Base-by-base conservation (phyloP, 2,113 vertebrate genomes). In the Tyto alba region DNA sequence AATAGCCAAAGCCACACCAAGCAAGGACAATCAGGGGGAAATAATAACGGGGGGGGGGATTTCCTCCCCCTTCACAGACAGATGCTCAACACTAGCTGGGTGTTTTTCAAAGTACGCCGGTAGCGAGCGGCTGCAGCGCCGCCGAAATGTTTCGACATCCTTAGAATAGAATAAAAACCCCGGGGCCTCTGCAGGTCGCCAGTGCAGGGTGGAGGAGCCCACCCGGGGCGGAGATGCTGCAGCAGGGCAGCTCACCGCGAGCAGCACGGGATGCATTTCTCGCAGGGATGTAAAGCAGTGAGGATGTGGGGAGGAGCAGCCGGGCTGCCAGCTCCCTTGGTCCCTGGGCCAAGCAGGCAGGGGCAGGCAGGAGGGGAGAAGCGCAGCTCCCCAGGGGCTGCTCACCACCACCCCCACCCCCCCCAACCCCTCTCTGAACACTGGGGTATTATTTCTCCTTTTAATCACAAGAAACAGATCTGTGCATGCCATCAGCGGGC, bases 1-100 rank as follows among this genome's bases (percentile, higher is more conserved):
- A 96, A 96, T 94, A 97, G 94, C 91, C 85, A 89, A 95, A 96
- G 93, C 88, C 95, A 97, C 91, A 95, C 90, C 89, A 96, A 87
- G 83, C 16, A 55, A 96, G 60, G 63, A 90, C 92, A 95, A 95
- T 88, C 9, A 26, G 68, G 62, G 67, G 84, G 96, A 97, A 97
- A 97, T 83, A 95, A 97, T 81, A 95, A 95, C 26, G 26, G 91
- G 59, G 85, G 56, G 74, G 48, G 13, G 38, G 50, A 63, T 73
- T 88, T 91, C 74, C 94, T 82, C 94, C 94, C 93, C 94, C 95
- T 93, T 95, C 69, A 18, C 91, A 84, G 89, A 79, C 94, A 96
- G 96, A 96, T 95, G 96, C 95, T 95, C 64, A 1, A 85, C 80
- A 56, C 93, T 97, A 72, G 81, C 94, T 94, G 89, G 57, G 95